Conservation (phyloP, 2,113 vertebrate genomes). For the Aspiorhynchus laticeps region DNA sequence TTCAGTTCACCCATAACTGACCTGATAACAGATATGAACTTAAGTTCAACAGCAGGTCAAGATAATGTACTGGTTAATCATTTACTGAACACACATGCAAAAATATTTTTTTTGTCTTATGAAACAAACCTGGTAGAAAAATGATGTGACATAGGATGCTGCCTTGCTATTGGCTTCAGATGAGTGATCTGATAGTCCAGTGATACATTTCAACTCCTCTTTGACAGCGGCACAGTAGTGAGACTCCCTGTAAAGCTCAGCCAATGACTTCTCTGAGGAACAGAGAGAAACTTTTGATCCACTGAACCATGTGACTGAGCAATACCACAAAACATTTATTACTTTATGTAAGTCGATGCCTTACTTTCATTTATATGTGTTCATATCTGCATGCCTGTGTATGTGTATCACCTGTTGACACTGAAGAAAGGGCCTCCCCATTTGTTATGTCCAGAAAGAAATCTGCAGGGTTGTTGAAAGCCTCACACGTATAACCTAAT, state of each 20-base stretch:
- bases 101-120: neutral
- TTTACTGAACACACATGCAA: conserved; percentile 34
- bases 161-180: conserved; percentile 11
- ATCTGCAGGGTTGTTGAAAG: conserved; percentile 79
- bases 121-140: conserved; percentile 74
- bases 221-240: conserved; percentile 58
- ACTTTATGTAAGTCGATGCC: neutral
- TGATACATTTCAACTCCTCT: conserved; percentile 66
- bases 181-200: neutral
- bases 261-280: conserved; percentile 58
- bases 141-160: conserved; percentile 70
- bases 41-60: conserved; percentile 12
- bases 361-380: neutral
- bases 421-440: conserved; percentile 64
- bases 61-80: neutral
- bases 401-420: conserved; percentile 18
- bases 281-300: neutral
- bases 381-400: neutral
- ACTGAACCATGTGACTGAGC: neutral
- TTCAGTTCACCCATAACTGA: conserved; percentile 27
- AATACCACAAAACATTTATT: neutral
- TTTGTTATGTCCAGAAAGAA: conserved; percentile 82
- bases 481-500: conserved; percentile 76
- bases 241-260: conserved; percentile 67
- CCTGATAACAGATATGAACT: neutral